Evolutionary conservation across 2,888 invertebrate genomes (phyloP).

Genomic region (Drosophila neonasuta): DNA sequence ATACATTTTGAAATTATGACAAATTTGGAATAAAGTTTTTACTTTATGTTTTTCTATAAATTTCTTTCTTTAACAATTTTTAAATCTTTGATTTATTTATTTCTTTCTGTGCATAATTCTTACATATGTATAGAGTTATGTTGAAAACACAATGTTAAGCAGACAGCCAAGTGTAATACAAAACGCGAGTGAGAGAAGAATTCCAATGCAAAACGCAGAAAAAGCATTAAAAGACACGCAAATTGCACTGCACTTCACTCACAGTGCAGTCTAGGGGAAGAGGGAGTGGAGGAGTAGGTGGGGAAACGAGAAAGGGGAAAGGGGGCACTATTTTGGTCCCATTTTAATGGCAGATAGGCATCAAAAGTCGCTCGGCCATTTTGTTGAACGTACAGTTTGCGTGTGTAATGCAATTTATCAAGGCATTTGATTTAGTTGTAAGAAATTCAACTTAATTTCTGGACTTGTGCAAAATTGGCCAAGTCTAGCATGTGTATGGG

Average conservation of each 20-base stretch:
- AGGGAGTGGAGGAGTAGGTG: too few species aligned
- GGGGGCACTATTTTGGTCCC: slow-evolving; percentile 47
- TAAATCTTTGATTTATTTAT: background rate
- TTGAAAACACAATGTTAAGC: background rate
- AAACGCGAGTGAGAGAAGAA: slow-evolving; percentile 32
- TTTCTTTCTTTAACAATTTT: too few species aligned
- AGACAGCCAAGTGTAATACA: slow-evolving; percentile 28
- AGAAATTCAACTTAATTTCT: slow-evolving; percentile 65
- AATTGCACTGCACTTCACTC: slow-evolving; percentile 24
- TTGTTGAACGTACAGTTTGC: slow-evolving; percentile 65
- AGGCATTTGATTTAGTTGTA: slow-evolving; percentile 74
- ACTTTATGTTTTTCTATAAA: too few species aligned
- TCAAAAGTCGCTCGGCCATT: slow-evolving; percentile 65
- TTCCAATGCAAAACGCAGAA: slow-evolving; percentile 46
- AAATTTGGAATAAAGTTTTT: too few species aligned
- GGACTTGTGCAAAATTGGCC: slow-evolving; percentile 14
- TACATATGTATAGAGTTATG: background rate
- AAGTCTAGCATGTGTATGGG: slow-evolving; percentile 3
- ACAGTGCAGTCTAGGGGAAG: background rate
- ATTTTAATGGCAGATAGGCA: slow-evolving; percentile 65
- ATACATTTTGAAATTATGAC: too few species aligned
- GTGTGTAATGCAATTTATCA: slow-evolving; percentile 72
- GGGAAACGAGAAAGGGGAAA: too few species aligned
- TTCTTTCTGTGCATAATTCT: background rate
- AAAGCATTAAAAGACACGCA: slow-evolving; percentile 60